Conservation (phyloP, 2,113 vertebrate species). For the Montifringilla adamsi region DNA sequence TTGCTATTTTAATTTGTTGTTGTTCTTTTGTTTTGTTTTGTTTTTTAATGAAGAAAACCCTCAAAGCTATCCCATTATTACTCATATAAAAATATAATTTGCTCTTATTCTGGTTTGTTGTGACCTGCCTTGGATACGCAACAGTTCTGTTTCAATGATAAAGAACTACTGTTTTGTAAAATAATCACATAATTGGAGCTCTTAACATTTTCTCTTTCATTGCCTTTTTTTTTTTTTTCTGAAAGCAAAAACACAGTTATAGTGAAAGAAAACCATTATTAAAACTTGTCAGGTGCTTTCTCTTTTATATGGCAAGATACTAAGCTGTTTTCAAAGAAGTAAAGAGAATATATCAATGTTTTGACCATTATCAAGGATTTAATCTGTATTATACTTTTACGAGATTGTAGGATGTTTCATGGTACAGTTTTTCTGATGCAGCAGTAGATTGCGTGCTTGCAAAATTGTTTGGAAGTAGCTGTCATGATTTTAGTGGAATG, state of each 20-base stretch:
- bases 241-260: slow-evolving; percentile 53
- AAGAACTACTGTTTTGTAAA: slow-evolving; percentile 26
- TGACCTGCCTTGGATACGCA: neutral
- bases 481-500: neutral
- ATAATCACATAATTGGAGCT: slow-evolving; percentile 54
- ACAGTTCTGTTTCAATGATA: neutral
- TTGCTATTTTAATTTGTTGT: neutral
- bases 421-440: slow-evolving; percentile 9
- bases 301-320: slow-evolving; percentile 22
- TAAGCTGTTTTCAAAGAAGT: slow-evolving; percentile 43
- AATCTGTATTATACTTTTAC: slow-evolving; percentile 7
- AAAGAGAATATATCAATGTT: slow-evolving; percentile 45
- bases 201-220: slow-evolving; percentile 47
- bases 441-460: neutral
- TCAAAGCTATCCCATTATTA: neutral
- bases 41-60: neutral
- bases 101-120: neutral
- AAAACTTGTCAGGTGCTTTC: slow-evolving; percentile 47
- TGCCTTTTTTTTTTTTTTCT: slow-evolving; percentile 15
- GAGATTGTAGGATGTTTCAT: slow-evolving; percentile 34
- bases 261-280: slow-evolving; percentile 61
- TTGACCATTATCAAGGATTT: slow-evolving; percentile 53
- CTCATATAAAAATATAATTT: neutral
- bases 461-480: slow-evolving; percentile 21
- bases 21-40: neutral